Conservation (phyloP, 2,797 vertebrate genomes). For the Anguilla marmorata region DNA sequence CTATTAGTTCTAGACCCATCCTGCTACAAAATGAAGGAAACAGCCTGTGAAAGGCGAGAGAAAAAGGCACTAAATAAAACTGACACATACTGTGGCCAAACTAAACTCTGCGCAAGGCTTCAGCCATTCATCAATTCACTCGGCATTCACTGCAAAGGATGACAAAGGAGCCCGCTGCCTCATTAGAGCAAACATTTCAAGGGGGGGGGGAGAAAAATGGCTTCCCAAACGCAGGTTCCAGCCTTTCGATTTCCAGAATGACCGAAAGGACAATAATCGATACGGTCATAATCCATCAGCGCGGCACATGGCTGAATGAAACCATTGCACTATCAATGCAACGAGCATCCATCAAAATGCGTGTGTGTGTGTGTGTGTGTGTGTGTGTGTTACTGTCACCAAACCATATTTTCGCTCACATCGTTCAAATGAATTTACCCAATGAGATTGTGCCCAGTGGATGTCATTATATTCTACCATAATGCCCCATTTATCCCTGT, state of each 20-base stretch:
- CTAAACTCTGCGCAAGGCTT: neutral
- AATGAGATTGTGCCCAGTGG: neutral
- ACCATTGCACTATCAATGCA: neutral
- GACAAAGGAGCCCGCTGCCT: neutral
- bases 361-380: neutral
- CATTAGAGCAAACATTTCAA: neutral
- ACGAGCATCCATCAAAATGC: conserved; percentile 1
- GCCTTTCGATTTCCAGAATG: neutral
- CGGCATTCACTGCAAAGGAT: neutral
- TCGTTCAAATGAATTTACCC: neutral
- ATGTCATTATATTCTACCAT: neutral
- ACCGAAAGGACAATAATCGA: conserved; percentile 14
- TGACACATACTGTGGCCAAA: neutral
- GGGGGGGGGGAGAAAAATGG: neutral
- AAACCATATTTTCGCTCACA: neutral
- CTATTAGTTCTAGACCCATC: neutral
- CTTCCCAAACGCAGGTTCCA: neutral
- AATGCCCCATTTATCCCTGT: neutral
- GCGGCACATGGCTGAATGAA: neutral
- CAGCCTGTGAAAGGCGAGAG: neutral
- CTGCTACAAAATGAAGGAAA: neutral
- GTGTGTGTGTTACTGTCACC: neutral
- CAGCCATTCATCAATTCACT: neutral
- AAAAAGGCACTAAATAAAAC: neutral
- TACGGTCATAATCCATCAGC: conserved; percentile 7